Percentiles rank a stretch among this genome's conserved stretches.
Conservation (phyloP, 2,113 vertebrate genomes). For the Sinocyclocheilus grahami region DNA sequence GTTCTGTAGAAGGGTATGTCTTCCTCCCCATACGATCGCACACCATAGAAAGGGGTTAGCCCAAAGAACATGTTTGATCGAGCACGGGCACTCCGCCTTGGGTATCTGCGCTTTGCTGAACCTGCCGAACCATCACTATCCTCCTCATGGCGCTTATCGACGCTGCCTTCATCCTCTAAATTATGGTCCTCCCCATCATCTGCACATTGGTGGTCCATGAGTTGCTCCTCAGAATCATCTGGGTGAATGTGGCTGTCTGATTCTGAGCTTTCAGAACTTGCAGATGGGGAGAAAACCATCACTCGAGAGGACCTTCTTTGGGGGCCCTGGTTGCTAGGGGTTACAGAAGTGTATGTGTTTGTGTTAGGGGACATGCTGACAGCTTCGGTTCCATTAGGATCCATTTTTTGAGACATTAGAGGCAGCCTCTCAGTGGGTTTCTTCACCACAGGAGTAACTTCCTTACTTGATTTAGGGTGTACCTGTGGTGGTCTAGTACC, state of each 20-base stretch:
- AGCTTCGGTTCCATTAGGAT: slow-evolving; percentile 74
- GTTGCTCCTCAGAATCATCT: slow-evolving; percentile 66
- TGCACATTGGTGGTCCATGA: slow-evolving; percentile 45
- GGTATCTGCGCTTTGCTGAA: slow-evolving; percentile 93
- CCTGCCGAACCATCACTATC: slow-evolving; percentile 77
- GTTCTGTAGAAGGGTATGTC: slow-evolving; percentile 90
- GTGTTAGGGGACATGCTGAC: slow-evolving; percentile 66
- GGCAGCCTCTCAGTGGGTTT: slow-evolving; percentile 82
- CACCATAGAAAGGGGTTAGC: slow-evolving; percentile 93
- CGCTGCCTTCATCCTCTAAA: slow-evolving; percentile 69
- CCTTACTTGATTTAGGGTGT: slow-evolving; percentile 72
- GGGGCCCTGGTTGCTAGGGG: slow-evolving; percentile 64
- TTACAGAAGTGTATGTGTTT: slow-evolving; percentile 66
- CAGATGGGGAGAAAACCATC: slow-evolving; percentile 72
- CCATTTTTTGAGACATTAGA: slow-evolving; percentile 82
- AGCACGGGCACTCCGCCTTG: slow-evolving; percentile 92
- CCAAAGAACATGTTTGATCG: slow-evolving; percentile 98
- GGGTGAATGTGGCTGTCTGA: slow-evolving; percentile 70
- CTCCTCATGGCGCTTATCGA: slow-evolving; percentile 87
- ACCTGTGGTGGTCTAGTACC: slow-evolving; percentile 63
- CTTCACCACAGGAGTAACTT: slow-evolving; percentile 78
- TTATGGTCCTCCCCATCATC: slow-evolving; percentile 72
- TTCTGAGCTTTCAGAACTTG: slow-evolving; percentile 77
- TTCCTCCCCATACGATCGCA: slow-evolving; percentile 94
- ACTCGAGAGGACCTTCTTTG: slow-evolving; percentile 64